Conservation (phyloP, 2,113 vertebrate species). For the Zootoca vivipara region DNA sequence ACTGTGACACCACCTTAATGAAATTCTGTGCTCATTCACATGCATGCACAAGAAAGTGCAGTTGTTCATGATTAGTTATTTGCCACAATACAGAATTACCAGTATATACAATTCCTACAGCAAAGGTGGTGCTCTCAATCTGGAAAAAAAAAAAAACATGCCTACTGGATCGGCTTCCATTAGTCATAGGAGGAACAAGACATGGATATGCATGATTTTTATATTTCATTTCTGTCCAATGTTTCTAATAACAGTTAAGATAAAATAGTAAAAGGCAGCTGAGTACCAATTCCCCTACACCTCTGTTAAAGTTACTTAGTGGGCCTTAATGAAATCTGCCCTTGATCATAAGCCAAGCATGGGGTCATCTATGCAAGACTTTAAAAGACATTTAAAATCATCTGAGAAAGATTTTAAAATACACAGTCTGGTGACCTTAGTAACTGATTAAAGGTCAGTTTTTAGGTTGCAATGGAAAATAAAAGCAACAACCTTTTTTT, state of each 20-base stretch:
- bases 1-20: too few species aligned
- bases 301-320: not conserved
- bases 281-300: not conserved
- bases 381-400: too few species aligned
- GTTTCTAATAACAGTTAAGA: not conserved
- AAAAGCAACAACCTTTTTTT: not conserved
- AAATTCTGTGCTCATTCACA: not conserved
- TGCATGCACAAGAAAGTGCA: not conserved
- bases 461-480: not conserved
- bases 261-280: not conserved
- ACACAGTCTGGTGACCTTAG: not conserved
- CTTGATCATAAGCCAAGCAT: constrained; percentile 10
- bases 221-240: not conserved
- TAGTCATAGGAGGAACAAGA: not conserved
- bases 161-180: too few species aligned
- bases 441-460: constrained; percentile 7
- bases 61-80: not conserved
- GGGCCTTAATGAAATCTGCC: not conserved
- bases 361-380: not conserved
- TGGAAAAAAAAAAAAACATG: too few species aligned
- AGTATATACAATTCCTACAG: not conserved
- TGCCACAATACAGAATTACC: not conserved
- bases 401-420: constrained; percentile 9
- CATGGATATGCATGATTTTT: not conserved
- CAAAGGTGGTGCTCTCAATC: not conserved